A percentile compares a stretch with the other conserved stretches of the same genome.
Conservation (phyloP, 1,140 invertebrate species). For the Lethrus apterus region DNA sequence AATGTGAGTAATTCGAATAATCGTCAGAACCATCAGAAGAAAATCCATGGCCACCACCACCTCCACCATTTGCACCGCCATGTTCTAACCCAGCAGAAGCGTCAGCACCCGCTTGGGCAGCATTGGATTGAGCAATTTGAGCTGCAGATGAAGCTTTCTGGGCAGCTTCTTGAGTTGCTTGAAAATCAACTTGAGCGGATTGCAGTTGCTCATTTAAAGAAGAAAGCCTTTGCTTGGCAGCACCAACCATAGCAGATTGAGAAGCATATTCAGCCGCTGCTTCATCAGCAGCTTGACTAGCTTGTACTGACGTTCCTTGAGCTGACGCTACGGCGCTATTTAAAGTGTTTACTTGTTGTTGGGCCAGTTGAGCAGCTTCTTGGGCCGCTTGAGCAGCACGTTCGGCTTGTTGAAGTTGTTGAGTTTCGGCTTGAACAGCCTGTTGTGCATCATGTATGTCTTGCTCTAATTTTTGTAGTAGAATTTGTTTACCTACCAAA, state of each 20-base stretch:
- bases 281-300: constrained; percentile 9
- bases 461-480: constrained; percentile 10
- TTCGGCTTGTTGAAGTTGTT: constrained; percentile 10
- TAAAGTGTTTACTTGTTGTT: constrained; percentile 6
- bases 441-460: constrained; percentile 8
- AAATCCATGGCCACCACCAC: no score
- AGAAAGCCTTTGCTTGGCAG: constrained; percentile 11
- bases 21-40: no score
- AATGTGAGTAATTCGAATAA: no score
- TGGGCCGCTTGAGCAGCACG: constrained; percentile 5
- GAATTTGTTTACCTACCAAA: constrained; percentile 11
- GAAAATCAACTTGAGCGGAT: constrained; percentile 6
- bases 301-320: constrained; percentile 5
- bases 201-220: constrained; percentile 6
- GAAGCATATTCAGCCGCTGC: constrained; percentile 2
- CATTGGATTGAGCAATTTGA: constrained; percentile 12
- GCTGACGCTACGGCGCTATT: constrained; percentile 3
- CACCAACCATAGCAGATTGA: constrained; percentile 9
- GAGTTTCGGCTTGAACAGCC: constrained; percentile 4
- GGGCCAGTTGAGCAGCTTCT: constrained; percentile 5
- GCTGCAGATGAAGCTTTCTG: constrained; percentile 11
- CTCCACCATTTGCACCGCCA: constrained; percentile 1
- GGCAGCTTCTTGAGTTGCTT: constrained; percentile 8
- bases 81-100: constrained; percentile 3
- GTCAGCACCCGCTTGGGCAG: constrained; percentile 4